Evolutionary conservation across 1,140 invertebrate genomes (phyloP).

Genomic region (Brachionus manjavacas): DNA sequence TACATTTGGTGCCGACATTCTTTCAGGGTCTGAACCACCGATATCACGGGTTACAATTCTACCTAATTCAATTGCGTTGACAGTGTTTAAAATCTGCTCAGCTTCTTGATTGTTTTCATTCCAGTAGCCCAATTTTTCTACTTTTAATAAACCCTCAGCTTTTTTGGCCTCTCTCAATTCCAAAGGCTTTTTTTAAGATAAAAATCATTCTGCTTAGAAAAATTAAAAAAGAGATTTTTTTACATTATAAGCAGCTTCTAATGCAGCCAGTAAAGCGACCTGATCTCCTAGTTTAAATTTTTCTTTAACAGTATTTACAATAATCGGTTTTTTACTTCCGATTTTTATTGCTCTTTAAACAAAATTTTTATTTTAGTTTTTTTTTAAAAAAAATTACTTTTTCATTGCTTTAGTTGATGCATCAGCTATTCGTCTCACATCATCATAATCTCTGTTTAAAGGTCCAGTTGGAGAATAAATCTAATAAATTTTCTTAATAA

Average conservation of each 20-base stretch:
- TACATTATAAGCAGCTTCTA: constrained; percentile 38
- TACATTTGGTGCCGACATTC: constrained; percentile 78
- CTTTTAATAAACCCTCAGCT: not conserved
- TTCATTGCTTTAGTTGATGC: constrained; percentile 37
- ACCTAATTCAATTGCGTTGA: constrained; percentile 37
- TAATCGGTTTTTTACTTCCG: constrained; percentile 27
- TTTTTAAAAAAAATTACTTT: not conserved
- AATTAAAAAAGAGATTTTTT: not conserved
- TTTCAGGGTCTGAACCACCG: constrained; percentile 81
- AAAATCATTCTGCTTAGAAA: no score
- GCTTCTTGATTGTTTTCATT: not conserved
- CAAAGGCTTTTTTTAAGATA: not conserved
- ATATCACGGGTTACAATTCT: constrained; percentile 66
- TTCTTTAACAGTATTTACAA: not conserved
- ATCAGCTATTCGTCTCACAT: constrained; percentile 29
- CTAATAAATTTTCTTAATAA: not conserved
- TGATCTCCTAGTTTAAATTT: constrained; percentile 13
- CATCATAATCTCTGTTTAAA: constrained; percentile 38
- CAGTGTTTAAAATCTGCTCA: not conserved
- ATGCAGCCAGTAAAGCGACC: not conserved
- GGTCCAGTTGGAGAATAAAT: constrained; percentile 39
- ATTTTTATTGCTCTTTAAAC: constrained; percentile 26
- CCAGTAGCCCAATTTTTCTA: constrained; percentile 23
- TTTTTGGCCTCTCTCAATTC: constrained; percentile 31
- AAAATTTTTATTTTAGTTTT: not conserved